Conservation (phyloP, 2,113 vertebrate species). For the Oryzias curvinotus region DNA sequence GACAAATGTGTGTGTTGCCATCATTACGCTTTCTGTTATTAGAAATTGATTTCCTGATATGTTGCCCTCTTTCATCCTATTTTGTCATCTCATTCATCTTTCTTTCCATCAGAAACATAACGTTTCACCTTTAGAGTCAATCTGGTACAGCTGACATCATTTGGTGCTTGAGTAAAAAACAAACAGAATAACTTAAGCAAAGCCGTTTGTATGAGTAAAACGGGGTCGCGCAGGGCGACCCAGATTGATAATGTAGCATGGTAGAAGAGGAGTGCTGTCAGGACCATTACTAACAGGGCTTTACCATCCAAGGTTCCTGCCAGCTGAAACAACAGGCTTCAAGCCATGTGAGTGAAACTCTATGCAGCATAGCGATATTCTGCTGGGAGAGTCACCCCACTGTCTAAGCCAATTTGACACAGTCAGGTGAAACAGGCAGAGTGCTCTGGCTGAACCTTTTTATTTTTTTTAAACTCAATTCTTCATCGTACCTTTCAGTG, state of each 20-base stretch:
- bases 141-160: not conserved
- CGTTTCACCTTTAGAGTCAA: not conserved
- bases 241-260: constrained; percentile 42
- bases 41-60: constrained; percentile 13
- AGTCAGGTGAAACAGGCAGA: constrained; percentile 56
- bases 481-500: not conserved
- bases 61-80: not conserved
- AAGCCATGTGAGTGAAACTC: constrained; percentile 39
- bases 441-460: constrained; percentile 10
- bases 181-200: not conserved
- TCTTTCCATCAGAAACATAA: not conserved
- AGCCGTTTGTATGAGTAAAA: constrained; percentile 14
- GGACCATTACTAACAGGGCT: constrained; percentile 32
- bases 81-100: not conserved
- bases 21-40: not conserved
- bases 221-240: constrained; percentile 30
- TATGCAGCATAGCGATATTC: constrained; percentile 54
- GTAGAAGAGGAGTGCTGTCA: constrained; percentile 40
- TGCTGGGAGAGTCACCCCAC: constrained; percentile 21
- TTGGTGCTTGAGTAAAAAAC: not conserved
- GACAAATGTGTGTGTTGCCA: constrained; percentile 9
- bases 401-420: constrained; percentile 60
- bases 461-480: not conserved
- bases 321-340: constrained; percentile 52
- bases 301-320: constrained; percentile 30